A percentile compares a stretch with the other conserved stretches of the same genome.
Evolutionary conservation across 2,797 vertebrate species (phyloP).

Genomic region (Champsocephalus gunnari): DNA sequence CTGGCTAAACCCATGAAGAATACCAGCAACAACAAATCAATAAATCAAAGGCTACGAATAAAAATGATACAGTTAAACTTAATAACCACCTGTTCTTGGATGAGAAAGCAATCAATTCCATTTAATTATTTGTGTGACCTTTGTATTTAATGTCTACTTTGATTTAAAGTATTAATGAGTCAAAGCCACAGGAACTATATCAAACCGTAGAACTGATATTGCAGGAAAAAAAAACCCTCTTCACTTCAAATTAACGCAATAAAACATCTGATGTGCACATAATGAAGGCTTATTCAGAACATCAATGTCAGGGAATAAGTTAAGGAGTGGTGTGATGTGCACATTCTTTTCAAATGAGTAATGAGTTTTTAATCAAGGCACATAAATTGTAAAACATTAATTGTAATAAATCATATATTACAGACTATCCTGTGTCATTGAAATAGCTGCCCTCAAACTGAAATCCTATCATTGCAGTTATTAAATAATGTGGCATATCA

Average conservation of each 20-base stretch:
- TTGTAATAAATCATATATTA: slow-evolving; percentile 25
- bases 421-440: background rate
- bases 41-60: background rate
- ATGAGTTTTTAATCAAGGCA: background rate
- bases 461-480: slow-evolving; percentile 5
- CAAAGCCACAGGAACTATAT: background rate
- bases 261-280: background rate
- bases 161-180: background rate
- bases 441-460: slow-evolving; percentile 7
- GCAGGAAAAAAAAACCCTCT: background rate
- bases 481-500: slow-evolving; percentile 1
- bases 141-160: background rate
- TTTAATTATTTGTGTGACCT: background rate
- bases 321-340: background rate
- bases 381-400: slow-evolving; percentile 3
- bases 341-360: slow-evolving; percentile 23
- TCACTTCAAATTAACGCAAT: background rate
- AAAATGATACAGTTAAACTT: background rate
- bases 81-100: background rate
- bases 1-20: background rate
- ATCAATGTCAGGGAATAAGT: background rate
- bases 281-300: background rate
- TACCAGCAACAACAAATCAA: background rate
- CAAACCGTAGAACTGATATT: background rate
- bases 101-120: background rate